Evolutionary conservation across 1,140 invertebrate species (phyloP), one percentile per base, ranked within the genome.

Genomic region (Halotydeus destructor): DNA sequence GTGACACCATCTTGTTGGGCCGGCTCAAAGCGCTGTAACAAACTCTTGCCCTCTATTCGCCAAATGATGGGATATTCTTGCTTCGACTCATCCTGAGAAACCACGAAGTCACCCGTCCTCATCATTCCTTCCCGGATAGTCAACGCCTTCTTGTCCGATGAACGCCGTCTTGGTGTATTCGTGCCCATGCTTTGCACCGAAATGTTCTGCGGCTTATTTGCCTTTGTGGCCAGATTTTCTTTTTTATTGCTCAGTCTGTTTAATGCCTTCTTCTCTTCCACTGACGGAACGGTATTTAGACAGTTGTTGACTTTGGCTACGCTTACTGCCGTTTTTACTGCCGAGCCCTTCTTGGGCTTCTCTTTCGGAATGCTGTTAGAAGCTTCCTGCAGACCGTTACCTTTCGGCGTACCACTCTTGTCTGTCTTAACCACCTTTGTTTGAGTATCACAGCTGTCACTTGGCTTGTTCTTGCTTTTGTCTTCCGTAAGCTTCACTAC

Each of bases 21-120:
- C 12, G 78, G 75, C 56, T 82, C 77, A 54, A 78, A 84, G 54
- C 81, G 81, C 61, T 85, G 81, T 33, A 85, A 58, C 41, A 84
- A 66, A 16, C 75, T 75, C 62, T 82, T 83, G 1, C 78, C 78
- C 56, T 84, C 79, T 37, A 84, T 78, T 58, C 78, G 71, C 80
- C 80, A 85, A 48, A 85, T 71, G 4, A 72, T 67, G 4, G 78
- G 78, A 69, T 72, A 76, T 52, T 78, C 70, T 58, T 76, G 67
- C 33, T 50, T 44, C 40, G 63, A 63, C 31, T 79, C 57, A 61
- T 84, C 78, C 61, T 76, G 78, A 45, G 80, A 69, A 27, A 78
- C 74, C 34, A 85, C 72, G 64, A 84, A 85, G 55, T 82, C 78
- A 33, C 78, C 77, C 38, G 46, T 48, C 38, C 48, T 38, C 46